Conservation (phyloP, 1,140 invertebrate species). For the Thaumatotibia leucotreta region DNA sequence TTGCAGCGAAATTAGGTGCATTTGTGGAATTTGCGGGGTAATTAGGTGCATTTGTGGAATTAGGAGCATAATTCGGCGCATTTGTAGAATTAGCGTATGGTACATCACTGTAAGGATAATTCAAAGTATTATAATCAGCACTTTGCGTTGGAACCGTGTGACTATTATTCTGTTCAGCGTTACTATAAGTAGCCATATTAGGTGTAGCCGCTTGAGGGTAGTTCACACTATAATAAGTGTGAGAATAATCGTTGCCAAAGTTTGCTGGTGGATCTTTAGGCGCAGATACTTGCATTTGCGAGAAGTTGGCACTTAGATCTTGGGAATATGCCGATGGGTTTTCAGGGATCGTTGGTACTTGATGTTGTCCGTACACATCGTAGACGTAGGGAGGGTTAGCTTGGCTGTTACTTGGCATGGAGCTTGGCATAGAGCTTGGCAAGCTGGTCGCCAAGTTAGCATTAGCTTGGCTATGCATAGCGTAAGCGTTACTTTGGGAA, state of each 20-base stretch:
- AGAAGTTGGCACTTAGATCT: conserved; percentile 51
- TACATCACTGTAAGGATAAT: conserved; percentile 46
- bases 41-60: too few relatives aligned
- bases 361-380: conserved; percentile 12
- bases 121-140: conserved; percentile 40
- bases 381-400: background rate
- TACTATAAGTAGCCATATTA: conserved; percentile 47
- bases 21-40: too few relatives aligned
- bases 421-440: background rate
- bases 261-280: conserved; percentile 30
- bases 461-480: conserved; percentile 27
- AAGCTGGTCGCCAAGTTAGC: conserved; percentile 3
- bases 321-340: conserved; percentile 21
- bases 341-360: conserved; percentile 24
- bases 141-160: conserved; percentile 32
- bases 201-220: conserved; percentile 48
- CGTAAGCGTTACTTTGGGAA: conserved; percentile 36
- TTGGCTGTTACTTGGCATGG: background rate
- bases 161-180: conserved; percentile 39
- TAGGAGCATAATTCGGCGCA: too few relatives aligned
- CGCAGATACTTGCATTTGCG: conserved; percentile 52
- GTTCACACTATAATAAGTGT: conserved; percentile 56
- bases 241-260: conserved; percentile 16
- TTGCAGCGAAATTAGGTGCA: background rate
- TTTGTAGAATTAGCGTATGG: too few relatives aligned